phyloP scores from a whole-genome alignment of 2,888 invertebrate species.

The Tribolium freemani region DNA sequence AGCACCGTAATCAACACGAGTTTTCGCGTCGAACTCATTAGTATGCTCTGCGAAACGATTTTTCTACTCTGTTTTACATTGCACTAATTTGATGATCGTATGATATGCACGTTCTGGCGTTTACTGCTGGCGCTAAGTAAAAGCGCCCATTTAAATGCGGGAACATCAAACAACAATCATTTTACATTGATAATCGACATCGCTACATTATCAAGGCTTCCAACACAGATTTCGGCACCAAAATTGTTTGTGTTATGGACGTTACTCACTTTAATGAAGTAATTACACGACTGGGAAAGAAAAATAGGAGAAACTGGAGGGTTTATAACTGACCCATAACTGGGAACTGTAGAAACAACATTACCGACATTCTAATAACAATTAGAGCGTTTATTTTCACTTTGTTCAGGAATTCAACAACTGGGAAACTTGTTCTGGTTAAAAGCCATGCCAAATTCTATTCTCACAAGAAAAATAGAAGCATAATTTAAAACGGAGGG shows the following conservation, averaged over 20 bases:
- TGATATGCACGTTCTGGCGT: constrained; percentile 18
- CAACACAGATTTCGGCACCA: neutral
- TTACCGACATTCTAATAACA: constrained; percentile 21
- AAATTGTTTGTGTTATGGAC: constrained; percentile 33
- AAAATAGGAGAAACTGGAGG: constrained; percentile 6
- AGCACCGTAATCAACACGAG: constrained; percentile 11
- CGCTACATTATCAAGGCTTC: neutral
- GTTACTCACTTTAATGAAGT: neutral
- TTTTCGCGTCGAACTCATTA: constrained; percentile 11
- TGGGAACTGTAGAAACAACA: constrained; percentile 17
- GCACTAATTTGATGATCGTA: constrained; percentile 20
- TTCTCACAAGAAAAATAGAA: neutral
- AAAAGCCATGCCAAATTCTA: neutral
- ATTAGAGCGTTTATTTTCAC: constrained; percentile 17
- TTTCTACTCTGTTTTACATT: constrained; percentile 21
- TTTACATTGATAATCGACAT: constrained; percentile 12
- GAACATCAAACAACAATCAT: constrained; percentile 3
- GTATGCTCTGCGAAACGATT: constrained; percentile 16
- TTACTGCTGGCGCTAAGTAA: constrained; percentile 9
- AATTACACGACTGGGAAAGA: constrained; percentile 9
- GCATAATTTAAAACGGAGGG: neutral
- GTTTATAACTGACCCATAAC: constrained; percentile 1
- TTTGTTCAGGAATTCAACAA: neutral
- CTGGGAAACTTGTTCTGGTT: neutral
- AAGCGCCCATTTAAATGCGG: constrained; percentile 22